A percentile compares a stretch with the other conserved stretches of the same genome.
Conservation (phyloP, 1,140 invertebrate genomes). For the Pectinophora gossypiella region DNA sequence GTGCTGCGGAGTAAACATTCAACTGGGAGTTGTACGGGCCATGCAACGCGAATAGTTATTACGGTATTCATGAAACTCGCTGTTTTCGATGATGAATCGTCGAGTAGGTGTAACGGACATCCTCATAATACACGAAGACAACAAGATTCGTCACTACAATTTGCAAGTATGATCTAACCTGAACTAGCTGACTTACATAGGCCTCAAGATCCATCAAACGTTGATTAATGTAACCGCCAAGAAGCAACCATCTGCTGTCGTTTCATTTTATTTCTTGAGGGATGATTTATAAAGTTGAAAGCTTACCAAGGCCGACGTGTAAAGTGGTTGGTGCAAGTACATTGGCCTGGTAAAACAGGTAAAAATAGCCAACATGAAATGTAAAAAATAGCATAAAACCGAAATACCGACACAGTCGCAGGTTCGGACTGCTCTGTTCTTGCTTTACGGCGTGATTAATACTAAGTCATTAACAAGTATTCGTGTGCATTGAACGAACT, state of each 20-base stretch:
- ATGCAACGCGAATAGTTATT: not conserved
- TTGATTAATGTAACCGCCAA: not conserved
- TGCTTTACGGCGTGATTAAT: not conserved
- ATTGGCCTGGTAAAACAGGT: conserved; percentile 18
- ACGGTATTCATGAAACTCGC: not conserved
- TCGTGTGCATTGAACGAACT: too few relatives aligned
- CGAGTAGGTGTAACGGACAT: conserved; percentile 55
- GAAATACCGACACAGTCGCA: conserved; percentile 9
- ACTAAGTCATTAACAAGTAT: not conserved
- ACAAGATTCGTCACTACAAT: conserved; percentile 29
- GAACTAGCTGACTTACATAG: not conserved
- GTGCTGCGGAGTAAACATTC: too few relatives aligned
- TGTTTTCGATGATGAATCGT: conserved; percentile 23
- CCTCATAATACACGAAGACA: conserved; percentile 62
- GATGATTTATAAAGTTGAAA: conserved; percentile 4
- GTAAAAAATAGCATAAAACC: conserved; percentile 31
- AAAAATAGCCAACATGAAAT: conserved; percentile 24
- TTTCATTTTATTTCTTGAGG: not conserved
- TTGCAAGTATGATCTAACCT: conserved; percentile 37
- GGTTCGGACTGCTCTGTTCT: not conserved
- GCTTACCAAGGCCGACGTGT: conserved; percentile 18
- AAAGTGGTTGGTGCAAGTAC: conserved; percentile 12
- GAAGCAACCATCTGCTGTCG: too few relatives aligned
- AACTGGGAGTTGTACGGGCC: too few relatives aligned
- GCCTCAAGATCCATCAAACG: not conserved